Evolutionary conservation across 2,113 vertebrate genomes (phyloP).

Genomic region (Nothobranchius furzeri): DNA sequence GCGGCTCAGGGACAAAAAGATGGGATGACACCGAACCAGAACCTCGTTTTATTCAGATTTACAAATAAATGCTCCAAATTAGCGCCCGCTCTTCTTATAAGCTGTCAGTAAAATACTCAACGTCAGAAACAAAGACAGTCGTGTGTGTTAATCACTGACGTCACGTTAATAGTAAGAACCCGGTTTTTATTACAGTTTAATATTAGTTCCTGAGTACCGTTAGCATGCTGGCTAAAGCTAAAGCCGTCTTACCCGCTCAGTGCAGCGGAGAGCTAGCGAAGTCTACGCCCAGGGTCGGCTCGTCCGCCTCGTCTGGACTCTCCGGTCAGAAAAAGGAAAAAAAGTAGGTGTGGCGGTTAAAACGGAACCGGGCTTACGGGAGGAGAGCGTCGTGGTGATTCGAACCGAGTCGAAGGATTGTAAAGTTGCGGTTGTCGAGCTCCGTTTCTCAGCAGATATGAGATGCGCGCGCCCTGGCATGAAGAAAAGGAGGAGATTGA

Average conservation of each 20-base stretch:
- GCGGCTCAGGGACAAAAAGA: constrained; percentile 4
- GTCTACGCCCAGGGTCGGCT: constrained; percentile 72
- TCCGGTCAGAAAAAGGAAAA: constrained; percentile 1
- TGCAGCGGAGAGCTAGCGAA: constrained; percentile 50
- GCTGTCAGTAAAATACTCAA: not conserved
- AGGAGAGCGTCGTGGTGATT: not conserved
- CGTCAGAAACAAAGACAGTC: not conserved
- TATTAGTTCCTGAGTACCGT: constrained; percentile 33
- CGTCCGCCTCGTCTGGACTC: constrained; percentile 32
- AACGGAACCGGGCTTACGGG: not conserved
- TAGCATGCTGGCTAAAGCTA: constrained; percentile 56
- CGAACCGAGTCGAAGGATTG: constrained; percentile 15
- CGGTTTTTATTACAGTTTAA: not conserved
- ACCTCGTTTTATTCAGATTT: not conserved
- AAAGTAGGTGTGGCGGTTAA: constrained; percentile 27
- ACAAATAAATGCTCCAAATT: constrained; percentile 9
- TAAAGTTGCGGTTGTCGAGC: constrained; percentile 47
- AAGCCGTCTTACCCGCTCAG: constrained; percentile 57
- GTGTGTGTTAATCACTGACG: not conserved
- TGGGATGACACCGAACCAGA: constrained; percentile 1
- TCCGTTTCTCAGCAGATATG: constrained; percentile 61
- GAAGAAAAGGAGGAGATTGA: constrained; percentile 69
- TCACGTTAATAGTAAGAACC: not conserved
- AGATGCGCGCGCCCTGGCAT: constrained; percentile 68
- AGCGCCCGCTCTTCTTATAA: rapidly evolving